Conservation (phyloP, 2,888 invertebrate species). For the Tetranychus truncatus region DNA sequence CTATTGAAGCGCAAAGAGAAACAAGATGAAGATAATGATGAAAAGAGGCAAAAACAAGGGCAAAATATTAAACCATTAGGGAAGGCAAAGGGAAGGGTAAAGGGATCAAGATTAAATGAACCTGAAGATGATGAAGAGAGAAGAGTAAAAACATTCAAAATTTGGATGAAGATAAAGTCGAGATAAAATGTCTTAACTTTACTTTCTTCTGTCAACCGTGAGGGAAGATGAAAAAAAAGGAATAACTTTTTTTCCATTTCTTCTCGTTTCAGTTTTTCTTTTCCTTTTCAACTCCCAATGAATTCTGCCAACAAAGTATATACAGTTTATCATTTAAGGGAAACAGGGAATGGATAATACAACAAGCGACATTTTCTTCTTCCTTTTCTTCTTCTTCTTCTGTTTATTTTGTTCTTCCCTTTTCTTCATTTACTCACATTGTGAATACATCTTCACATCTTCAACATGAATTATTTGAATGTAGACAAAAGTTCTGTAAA, state of each 20-base stretch:
- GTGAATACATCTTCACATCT: neutral
- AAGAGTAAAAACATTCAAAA: neutral
- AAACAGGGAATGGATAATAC: neutral
- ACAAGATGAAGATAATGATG: neutral
- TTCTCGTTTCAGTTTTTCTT: neutral
- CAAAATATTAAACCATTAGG: neutral
- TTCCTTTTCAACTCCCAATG: neutral
- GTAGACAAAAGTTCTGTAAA: neutral
- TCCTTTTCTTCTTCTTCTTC: slow-evolving; percentile 2
- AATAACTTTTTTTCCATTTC: neutral
- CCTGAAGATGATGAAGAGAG: neutral
- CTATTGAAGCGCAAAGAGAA: slow-evolving; percentile 14
- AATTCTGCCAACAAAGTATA: slow-evolving; percentile 1
- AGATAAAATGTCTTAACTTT: neutral
- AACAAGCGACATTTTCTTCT: neutral
- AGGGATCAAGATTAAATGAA: neutral
- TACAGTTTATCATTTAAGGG: neutral
- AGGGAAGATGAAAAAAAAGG: neutral
- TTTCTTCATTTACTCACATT: neutral
- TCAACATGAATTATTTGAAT: neutral
- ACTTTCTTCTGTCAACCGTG: neutral
- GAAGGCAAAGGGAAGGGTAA: neutral
- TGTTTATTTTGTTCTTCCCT: neutral
- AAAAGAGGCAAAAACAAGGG: neutral
- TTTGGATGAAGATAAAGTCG: neutral